A percentile compares a stretch with the other conserved stretches of the same genome.
These are phyloP conservation scores for Stictonetta naevosa DNA, from an alignment of 2,113 vertebrate species.

Conservation along the genomic window DNA sequence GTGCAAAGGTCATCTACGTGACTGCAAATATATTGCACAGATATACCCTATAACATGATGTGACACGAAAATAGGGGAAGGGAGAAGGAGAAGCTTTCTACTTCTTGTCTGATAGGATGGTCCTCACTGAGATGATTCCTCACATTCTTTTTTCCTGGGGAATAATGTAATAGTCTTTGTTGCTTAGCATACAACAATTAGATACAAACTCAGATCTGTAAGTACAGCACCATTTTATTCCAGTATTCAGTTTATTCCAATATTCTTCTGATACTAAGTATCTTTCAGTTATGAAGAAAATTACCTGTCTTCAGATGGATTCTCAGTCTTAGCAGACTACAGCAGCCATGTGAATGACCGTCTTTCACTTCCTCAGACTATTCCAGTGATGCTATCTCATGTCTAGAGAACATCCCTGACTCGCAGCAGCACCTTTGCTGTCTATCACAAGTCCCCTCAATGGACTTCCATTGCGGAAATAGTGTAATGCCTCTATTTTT, in stretches of 20 bases:
- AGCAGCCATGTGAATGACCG: neutral
- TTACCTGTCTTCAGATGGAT: neutral
- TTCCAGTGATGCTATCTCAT: neutral
- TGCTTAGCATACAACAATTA: neutral
- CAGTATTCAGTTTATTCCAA: neutral
- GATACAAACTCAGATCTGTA: neutral
- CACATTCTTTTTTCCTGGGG: neutral
- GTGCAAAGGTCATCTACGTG: neutral
- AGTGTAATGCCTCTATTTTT: neutral
- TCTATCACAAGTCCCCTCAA: neutral
- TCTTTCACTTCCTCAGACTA: neutral
- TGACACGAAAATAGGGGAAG: neutral
- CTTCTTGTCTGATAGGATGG: neutral
- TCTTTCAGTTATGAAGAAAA: neutral
- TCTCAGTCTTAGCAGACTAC: neutral
- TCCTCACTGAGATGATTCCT: neutral
- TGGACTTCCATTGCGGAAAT: neutral
- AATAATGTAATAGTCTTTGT: neutral
- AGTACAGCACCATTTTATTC: neutral
- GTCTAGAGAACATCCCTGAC: neutral
- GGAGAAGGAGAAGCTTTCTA: neutral
- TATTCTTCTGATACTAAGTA: neutral
- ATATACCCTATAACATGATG: neutral
- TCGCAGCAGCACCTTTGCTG: neutral
- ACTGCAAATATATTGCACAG: neutral